Evolutionary conservation across 2,888 invertebrate genomes (phyloP), one percentile per base, ranked within the genome.

Genomic region (Amphipyra tragopoginis): DNA sequence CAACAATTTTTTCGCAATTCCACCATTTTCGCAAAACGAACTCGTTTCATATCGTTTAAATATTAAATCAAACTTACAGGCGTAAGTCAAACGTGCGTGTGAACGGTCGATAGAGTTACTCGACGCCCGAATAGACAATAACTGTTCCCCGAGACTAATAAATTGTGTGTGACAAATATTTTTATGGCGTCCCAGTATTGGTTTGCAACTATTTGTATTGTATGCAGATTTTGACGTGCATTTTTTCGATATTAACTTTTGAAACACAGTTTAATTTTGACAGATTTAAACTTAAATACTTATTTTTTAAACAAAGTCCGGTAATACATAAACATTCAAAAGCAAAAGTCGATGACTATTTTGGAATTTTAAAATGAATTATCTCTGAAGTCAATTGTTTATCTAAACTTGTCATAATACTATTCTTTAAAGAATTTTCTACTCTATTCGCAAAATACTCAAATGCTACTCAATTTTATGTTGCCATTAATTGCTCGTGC

Each of bases 61-160:
- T 77, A 77, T 77, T 70, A 77, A 77, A 74, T 77, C 71, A 74
- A 73, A 72, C 62, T 73, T 62, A 70, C 53, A 42, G 58, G 36
- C 36, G 48, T 42, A 61, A 70, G 60, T 74, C 66, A 71, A 58
- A 70, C 53, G 62, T 57, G 70, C 65, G 63, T 75, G 77, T 44
- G 53, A 56, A 43, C 39, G 56, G 36, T 26, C 50, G 71, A 75
- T 77, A 74, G 74, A 74, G 60, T 63, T 60, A 47, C 29, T 40
- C 33, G 50, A 21, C 15, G 54, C 40, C 9, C n/a, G 48, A 54
- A 57, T 57, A 74, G 67, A 74, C 75, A 74, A 77, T 77, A 74
- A 66, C 66, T 45, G 75, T 39, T 48, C 49, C 42, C 67, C n/a
- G 34, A 48, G 33, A 42, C 52, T 59, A 77, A 77, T 75, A 74